Conservation (phyloP, 2,113 vertebrate genomes). For the Motacilla alba region DNA sequence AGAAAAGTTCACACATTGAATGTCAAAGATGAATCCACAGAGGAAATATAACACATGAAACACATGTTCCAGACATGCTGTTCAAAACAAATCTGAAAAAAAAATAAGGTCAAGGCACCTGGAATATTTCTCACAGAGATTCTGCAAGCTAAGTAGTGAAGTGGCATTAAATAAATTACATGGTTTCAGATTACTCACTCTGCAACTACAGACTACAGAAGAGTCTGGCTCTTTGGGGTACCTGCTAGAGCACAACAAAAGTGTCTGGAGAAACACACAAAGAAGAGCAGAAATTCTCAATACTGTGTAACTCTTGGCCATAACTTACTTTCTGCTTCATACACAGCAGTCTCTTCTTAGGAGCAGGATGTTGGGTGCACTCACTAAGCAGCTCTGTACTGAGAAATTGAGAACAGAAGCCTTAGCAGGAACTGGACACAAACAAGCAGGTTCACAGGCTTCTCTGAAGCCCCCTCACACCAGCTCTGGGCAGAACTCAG, state of each 20-base stretch:
- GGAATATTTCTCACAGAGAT: conserved; percentile 31
- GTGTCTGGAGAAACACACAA: background rate
- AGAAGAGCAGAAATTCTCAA: background rate
- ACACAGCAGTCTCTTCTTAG: background rate
- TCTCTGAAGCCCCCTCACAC: background rate
- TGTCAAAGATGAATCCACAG: conserved; percentile 45
- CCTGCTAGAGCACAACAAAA: background rate
- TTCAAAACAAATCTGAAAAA: conserved; percentile 32
- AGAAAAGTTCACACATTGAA: conserved; percentile 27
- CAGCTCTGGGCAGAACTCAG: background rate
- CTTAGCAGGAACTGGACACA: background rate
- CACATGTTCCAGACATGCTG: conserved; percentile 36
- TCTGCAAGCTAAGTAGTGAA: conserved; percentile 22
- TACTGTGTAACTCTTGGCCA: background rate
- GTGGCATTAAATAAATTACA: background rate
- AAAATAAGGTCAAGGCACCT: conserved; percentile 14
- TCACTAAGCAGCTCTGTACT: background rate
- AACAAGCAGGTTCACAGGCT: background rate
- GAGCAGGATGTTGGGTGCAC: background rate
- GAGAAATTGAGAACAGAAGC: background rate
- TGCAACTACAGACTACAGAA: background rate
- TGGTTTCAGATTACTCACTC: conserved; percentile 21
- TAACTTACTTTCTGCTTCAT: background rate
- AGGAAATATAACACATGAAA: conserved; percentile 39
- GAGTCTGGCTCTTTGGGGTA: background rate